Evolutionary conservation across 2,113 vertebrate species (phyloP), one percentile per base, ranked within the genome.

Genomic region (Campylorhamphus procurvoides): DNA sequence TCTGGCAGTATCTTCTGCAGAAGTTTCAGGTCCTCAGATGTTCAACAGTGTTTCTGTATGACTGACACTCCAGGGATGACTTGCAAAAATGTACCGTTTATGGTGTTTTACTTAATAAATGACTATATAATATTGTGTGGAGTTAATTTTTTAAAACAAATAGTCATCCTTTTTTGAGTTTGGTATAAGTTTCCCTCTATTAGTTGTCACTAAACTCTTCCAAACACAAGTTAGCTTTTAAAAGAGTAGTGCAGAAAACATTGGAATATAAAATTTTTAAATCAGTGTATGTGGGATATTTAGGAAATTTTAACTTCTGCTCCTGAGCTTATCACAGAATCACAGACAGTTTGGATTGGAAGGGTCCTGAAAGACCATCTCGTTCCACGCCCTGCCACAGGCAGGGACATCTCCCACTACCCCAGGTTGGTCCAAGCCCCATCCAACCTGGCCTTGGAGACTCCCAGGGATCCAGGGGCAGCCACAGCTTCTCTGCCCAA

Each of bases 41-140:
- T 85, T 75, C 60, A 75, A 28, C 78, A 90, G 75, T 81, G 77
- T 93, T 96, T 90, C 76, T 84, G 49, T 86, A 49, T 52, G 68
- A 63, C 12, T 76, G 67, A 63, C 11, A 19, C 29, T 80, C 37
- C 56, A 62, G 47, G 85, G 27, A 58, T 33, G 22, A 14, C 47
- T 84, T 86, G 40, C 40, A 80, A 76, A 80, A 71, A 77, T 40
- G 23, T 59, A 59, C 44, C 14, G n/a, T 63, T 90, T 83, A 6
- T 31, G 69, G 28, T 58, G 47, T 25, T 74, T 74, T 52, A 28
- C 22, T 63, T 81, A 52, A 56, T 88, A 88, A 95, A 90, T 74
- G 37, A 1, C 47, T 55, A 20, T 17, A 37, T 55, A 29, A 66
- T 33, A 37, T 18, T 50, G 28, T 24, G 6, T 71, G 50, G 59